Base-by-base conservation (phyloP, 2,888 invertebrate genomes). In the Rhingia rostrata region DNA sequence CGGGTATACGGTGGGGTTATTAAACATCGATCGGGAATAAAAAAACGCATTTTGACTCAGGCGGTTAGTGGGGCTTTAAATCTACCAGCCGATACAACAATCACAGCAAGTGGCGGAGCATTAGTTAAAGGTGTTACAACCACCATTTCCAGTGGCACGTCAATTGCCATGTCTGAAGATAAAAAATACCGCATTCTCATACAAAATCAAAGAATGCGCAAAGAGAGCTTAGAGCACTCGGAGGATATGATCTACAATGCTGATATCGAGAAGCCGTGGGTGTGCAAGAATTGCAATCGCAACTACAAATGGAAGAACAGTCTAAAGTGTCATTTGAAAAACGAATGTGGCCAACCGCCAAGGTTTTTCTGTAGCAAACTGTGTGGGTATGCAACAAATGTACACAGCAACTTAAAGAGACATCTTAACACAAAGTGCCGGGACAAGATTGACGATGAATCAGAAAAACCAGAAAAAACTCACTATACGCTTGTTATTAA, bases 221-320 rank as follows among this genome's bases (percentile, higher is more conserved):
- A 91, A 78, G 91, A 91, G 54, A 91, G 91, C 6, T 87, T 91
- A 4, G 91, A 91, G 82, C 91, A 92, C 70, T 91, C 91, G 9
- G 91, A 90, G 10, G 91, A 92, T 51, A 92, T 92, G 91, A 91
- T 92, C 79, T 92, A 92, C 80, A 91, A 91, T 87, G 90, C 90
- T 10, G 90, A 91, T 66, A 91, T 90, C 63, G 92, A 92, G 86
- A 92, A 92, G 83, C 92, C 92, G 6, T 92, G 92, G 92, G 92
- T 93, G 87, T 94, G 95, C 89, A 93, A 93, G 84, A 94, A 93
- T 87, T 96, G 96, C 90, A 94, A 94, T 89, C 94, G 95, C 90
- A 94, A 94, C 88, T 96, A 96, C 91, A 94, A 95, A 86, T 95
- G 95, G 92, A 94, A 95, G 91, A 94, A 94, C 87, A 95, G 95